A percentile compares a stretch with the other conserved stretches of the same genome.
Evolutionary conservation across 2,888 invertebrate species (phyloP).

Genomic region (Melanchra persicariae): DNA sequence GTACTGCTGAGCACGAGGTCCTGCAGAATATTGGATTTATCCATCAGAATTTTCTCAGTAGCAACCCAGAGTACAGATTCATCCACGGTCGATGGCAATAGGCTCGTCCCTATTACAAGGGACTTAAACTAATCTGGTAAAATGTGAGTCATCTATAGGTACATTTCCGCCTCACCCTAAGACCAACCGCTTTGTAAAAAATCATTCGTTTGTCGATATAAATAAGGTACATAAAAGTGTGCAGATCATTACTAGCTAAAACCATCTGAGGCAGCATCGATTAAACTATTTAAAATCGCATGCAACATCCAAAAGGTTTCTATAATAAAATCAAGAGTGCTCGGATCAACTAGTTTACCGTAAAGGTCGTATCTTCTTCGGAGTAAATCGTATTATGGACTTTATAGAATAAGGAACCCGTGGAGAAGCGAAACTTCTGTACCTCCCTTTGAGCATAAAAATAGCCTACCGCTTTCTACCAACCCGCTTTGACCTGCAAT

Average conservation of each 20-base stretch:
- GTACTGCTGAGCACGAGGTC: too few relatives aligned
- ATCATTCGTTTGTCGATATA: neutral
- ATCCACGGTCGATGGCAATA: too few relatives aligned
- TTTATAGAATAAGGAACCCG: neutral
- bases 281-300: constrained; percentile 10
- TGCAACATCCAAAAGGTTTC: constrained; percentile 24
- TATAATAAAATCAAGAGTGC: constrained; percentile 43
- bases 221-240: neutral
- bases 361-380: constrained; percentile 30
- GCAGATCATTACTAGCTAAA: neutral
- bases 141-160: too few relatives aligned
- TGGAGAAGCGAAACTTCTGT: constrained; percentile 13
- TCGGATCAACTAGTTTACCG: constrained; percentile 17
- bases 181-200: too few relatives aligned
- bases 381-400: constrained; percentile 43
- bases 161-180: neutral
- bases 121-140: too few relatives aligned
- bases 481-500: neutral
- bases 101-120: too few relatives aligned
- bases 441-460: too few relatives aligned
- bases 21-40: too few relatives aligned
- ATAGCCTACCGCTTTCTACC: too few relatives aligned
- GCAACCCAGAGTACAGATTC: too few relatives aligned
- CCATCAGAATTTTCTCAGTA: too few relatives aligned
- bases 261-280: neutral